Conservation (phyloP, 2,888 invertebrate species). For the Electrophaes corylata region DNA sequence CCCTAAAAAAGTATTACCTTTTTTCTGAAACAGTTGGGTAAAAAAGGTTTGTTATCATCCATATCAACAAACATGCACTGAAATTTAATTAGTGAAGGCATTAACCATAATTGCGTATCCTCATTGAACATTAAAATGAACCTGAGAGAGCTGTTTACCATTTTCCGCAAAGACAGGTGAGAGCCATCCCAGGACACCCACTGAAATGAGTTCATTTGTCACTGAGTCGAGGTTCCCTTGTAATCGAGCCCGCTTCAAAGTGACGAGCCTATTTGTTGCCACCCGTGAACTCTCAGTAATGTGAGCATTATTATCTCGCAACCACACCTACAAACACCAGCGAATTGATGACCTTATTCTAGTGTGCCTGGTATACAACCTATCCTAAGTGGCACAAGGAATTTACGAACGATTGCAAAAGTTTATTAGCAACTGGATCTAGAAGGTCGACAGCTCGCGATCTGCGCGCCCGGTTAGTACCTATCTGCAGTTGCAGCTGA, state of each 20-base stretch:
- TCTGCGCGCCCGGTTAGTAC: constrained; percentile 31
- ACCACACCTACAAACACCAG: constrained; percentile 17
- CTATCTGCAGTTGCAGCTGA: constrained; percentile 53
- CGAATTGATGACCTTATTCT: constrained; percentile 25
- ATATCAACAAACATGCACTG: background rate
- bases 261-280: constrained; percentile 6
- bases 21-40: too few species aligned
- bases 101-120: constrained; percentile 1
- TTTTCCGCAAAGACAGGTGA: constrained; percentile 12
- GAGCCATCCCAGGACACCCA: constrained; percentile 6
- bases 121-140: constrained; percentile 24
- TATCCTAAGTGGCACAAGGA: constrained; percentile 61
- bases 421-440: constrained; percentile 75
- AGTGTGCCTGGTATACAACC: constrained; percentile 25
- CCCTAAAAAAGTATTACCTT: background rate
- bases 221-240: constrained; percentile 11
- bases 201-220: constrained; percentile 31
- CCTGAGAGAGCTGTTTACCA: constrained; percentile 18
- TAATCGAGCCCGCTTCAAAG: constrained; percentile 8
- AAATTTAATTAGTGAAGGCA: constrained; percentile 8
- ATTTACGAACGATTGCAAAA: constrained; percentile 72
- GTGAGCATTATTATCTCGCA: constrained; percentile 19
- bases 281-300: constrained; percentile 7
- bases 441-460: constrained; percentile 75
- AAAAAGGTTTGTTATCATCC: background rate